Conservation (phyloP, 2,797 vertebrate genomes). For the Acrocephalus scirpaceus region DNA sequence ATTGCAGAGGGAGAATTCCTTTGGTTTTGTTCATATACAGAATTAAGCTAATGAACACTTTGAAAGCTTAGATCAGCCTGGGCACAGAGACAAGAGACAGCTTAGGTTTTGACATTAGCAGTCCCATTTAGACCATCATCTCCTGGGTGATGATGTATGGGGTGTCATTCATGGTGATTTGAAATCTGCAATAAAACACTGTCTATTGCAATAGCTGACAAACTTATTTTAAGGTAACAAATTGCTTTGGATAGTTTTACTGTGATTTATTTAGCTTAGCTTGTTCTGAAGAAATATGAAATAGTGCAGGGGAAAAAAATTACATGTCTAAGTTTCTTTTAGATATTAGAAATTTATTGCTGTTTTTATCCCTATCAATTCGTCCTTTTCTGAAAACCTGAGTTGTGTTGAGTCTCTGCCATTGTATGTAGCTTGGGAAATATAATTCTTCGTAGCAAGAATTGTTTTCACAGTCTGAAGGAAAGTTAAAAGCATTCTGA, state of each 20-base stretch:
- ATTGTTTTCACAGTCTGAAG: slow-evolving; percentile 48
- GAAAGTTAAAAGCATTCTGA: slow-evolving; percentile 47
- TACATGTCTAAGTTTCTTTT: slow-evolving; percentile 24
- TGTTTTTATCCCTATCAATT: slow-evolving; percentile 43
- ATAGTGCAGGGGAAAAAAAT: slow-evolving; percentile 14
- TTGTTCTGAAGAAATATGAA: slow-evolving; percentile 41
- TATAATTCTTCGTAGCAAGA: slow-evolving; percentile 45
- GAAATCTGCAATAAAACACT: slow-evolving; percentile 59
- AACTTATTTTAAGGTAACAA: slow-evolving; percentile 65
- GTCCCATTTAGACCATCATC: slow-evolving; percentile 49
- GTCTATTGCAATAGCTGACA: slow-evolving; percentile 49
- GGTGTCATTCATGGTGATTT: slow-evolving; percentile 59
- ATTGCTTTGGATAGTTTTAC: slow-evolving; percentile 32
- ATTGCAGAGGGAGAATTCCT: slow-evolving; percentile 29
- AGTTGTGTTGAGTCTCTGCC: slow-evolving; percentile 30
- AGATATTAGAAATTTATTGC: slow-evolving; percentile 57
- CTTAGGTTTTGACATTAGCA: slow-evolving; percentile 39
- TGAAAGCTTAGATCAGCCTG: slow-evolving; percentile 45
- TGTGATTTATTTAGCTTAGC: slow-evolving; percentile 55
- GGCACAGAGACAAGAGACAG: slow-evolving; percentile 27
- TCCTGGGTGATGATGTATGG: slow-evolving; percentile 32
- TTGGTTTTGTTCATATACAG: slow-evolving; percentile 24
- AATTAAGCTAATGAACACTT: slow-evolving; percentile 23
- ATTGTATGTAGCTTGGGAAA: slow-evolving; percentile 27
- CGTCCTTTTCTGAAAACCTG: slow-evolving; percentile 20